phyloP scores from a whole-genome alignment of 2,888 invertebrate genomes.

The Emmelina monodactyla region DNA sequence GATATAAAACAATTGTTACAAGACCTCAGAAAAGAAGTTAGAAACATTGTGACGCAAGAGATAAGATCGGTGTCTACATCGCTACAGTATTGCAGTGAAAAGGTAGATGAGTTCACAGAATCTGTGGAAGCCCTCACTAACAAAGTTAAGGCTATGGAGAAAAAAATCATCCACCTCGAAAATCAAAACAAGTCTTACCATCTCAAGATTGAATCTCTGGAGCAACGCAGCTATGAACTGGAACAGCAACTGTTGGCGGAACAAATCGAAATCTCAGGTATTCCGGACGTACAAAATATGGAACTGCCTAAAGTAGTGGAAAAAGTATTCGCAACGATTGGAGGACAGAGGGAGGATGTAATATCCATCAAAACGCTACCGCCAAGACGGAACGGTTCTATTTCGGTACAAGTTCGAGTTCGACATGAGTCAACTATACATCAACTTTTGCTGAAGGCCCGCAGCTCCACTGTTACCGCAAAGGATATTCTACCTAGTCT shows the following conservation, averaged over 20 bases:
- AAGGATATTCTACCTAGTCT: conserved; percentile 1
- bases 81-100: conserved; percentile 3
- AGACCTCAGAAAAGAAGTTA: conserved; percentile 2
- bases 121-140: not conserved
- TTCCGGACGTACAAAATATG: not conserved
- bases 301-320: not conserved
- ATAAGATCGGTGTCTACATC: not conserved
- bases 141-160: conserved; percentile 2
- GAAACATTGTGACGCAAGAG: conserved; percentile 1
- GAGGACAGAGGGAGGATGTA: not conserved
- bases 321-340: not conserved
- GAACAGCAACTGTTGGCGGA: conserved; percentile 1
- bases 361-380: not conserved
- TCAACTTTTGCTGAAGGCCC: not conserved
- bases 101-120: conserved; percentile 3
- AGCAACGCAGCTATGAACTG: conserved; percentile 1
- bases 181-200: not conserved
- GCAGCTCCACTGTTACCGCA: not conserved
- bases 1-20: conserved; percentile 1
- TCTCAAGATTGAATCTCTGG: conserved; percentile 2
- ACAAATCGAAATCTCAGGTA: not conserved
- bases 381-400: not conserved
- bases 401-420: not conserved
- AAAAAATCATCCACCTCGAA: conserved; percentile 1
- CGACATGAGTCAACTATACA: conserved; percentile 1